Percentiles rank a stretch among this genome's conserved stretches.
Conservation (phyloP, 1,140 invertebrate species). For the Pissodes strobi region DNA sequence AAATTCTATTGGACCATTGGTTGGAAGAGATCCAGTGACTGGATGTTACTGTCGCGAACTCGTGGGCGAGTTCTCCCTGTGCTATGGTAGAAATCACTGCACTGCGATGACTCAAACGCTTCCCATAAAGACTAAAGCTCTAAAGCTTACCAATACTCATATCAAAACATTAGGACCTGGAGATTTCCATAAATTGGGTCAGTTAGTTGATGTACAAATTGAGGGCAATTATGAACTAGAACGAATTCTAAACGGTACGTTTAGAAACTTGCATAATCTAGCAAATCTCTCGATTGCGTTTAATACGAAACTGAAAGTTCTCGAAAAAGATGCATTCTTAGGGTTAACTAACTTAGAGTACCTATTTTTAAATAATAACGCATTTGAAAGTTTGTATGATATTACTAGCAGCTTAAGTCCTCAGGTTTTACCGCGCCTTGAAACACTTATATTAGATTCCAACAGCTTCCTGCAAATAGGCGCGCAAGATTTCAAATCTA, state of each 20-base stretch:
- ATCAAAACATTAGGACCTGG: constrained; percentile 37
- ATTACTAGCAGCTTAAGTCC: constrained; percentile 33
- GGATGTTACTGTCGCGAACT: constrained; percentile 45
- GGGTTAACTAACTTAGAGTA: constrained; percentile 43
- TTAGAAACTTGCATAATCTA: constrained; percentile 45
- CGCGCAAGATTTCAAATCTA: constrained; percentile 37
- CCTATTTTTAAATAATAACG: constrained; percentile 47
- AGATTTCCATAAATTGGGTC: constrained; percentile 37
- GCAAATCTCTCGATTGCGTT: constrained; percentile 45
- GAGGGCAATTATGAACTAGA: constrained; percentile 46
- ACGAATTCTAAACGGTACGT: constrained; percentile 39
- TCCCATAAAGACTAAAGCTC: constrained; percentile 13
- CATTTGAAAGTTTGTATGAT: constrained; percentile 41
- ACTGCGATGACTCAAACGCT: constrained; percentile 41
- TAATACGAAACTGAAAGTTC: constrained; percentile 41
- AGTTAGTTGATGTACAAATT: constrained; percentile 40
- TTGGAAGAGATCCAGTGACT: constrained; percentile 32
- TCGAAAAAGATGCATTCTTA: constrained; percentile 43
- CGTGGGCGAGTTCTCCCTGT: constrained; percentile 30
- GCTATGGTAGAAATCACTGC: constrained; percentile 42
- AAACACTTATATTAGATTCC: constrained; percentile 40
- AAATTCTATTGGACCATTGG: not conserved
- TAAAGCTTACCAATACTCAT: constrained; percentile 39
- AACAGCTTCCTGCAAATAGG: constrained; percentile 42
- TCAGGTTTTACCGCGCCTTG: constrained; percentile 38